Conservation (phyloP, 2,888 invertebrate species). For the Drosophila phalerata region DNA sequence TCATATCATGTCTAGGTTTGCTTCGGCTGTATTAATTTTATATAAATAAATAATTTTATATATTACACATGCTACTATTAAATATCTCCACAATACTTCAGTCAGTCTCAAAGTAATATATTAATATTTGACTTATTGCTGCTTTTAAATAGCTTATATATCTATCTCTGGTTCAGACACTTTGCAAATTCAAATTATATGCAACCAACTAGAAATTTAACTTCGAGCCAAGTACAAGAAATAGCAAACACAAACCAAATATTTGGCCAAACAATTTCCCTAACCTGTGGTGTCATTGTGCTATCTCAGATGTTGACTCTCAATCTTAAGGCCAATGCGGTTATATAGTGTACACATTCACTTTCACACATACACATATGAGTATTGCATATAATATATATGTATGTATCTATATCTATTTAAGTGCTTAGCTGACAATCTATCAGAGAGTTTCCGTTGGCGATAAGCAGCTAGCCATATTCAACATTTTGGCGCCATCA, state of each 20-base stretch:
- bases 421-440: conserved; percentile 67
- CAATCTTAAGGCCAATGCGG: conserved; percentile 41
- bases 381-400: conserved; percentile 19
- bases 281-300: conserved; percentile 54
- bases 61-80: no score
- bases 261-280: conserved; percentile 66
- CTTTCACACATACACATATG: conserved; percentile 4
- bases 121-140: no score
- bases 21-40: no score
- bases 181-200: background rate
- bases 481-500: conserved; percentile 65
- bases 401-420: no score
- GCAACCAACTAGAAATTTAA: background rate
- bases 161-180: background rate
- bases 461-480: conserved; percentile 52
- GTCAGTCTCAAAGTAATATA: no score
- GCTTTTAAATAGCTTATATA: no score
- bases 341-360: conserved; percentile 18
- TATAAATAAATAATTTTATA: no score
- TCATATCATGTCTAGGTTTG: no score
- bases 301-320: conserved; percentile 43
- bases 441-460: conserved; percentile 52
- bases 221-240: conserved; percentile 3
- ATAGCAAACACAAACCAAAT: conserved; percentile 32
- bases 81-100: no score